Percentiles rank a stretch among this genome's conserved stretches.
Conservation (phyloP, 2,888 invertebrate genomes). For the Scaptomyza flava region DNA sequence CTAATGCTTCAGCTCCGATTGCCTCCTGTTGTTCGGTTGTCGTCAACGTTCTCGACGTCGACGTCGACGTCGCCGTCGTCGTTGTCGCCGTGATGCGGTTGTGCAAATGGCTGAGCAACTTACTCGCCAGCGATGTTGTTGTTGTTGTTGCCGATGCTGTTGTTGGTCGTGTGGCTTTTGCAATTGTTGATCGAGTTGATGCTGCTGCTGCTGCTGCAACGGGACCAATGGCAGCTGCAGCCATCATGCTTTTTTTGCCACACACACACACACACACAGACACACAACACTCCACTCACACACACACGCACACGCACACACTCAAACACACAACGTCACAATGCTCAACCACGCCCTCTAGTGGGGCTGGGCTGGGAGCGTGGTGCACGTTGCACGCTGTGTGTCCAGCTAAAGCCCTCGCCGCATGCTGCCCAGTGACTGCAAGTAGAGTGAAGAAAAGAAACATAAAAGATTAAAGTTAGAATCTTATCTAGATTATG, state of each 20-base stretch:
- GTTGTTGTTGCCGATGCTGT: conserved; percentile 10
- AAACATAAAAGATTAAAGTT: neutral
- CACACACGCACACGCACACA: conserved; percentile 8
- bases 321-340: conserved; percentile 5
- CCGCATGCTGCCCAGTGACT: conserved; percentile 56
- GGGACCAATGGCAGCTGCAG: conserved; percentile 43
- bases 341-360: conserved; percentile 40
- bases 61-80: neutral
- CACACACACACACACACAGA: conserved; percentile 8
- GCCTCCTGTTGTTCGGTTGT: conserved; percentile 1
- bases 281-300: neutral
- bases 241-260: conserved; percentile 35
- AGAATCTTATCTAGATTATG: neutral
- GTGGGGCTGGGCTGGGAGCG: conserved; percentile 41
- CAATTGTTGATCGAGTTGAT: conserved; percentile 31
- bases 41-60: no score
- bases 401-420: conserved; percentile 32
- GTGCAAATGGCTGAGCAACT: conserved; percentile 48
- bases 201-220: conserved; percentile 28
- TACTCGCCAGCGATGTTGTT: conserved; percentile 38
- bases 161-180: conserved; percentile 26
- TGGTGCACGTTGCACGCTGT: conserved; percentile 43
- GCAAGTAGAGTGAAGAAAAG: conserved; percentile 9
- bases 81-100: conserved; percentile 27
- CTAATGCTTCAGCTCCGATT: neutral